These are phyloP conservation scores for Cremastinae sp. DNA, from an alignment of 2,888 invertebrate genomes.

Conservation along the genomic window DNA sequence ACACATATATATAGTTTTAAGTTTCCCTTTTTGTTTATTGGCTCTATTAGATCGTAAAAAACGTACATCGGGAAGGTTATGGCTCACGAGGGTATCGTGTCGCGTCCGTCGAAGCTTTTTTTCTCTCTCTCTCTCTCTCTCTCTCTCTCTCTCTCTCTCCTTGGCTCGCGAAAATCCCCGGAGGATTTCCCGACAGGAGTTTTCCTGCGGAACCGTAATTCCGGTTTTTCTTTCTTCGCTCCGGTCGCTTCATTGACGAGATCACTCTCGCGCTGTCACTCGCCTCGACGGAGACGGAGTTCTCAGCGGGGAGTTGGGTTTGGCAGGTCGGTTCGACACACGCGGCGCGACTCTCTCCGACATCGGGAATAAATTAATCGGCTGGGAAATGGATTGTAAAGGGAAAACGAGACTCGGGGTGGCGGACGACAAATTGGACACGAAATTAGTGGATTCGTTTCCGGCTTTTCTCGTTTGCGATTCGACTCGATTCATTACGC, in stretches of 20 bases:
- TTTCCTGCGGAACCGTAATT: neutral
- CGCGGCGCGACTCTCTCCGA: too few species aligned
- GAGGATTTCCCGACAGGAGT: neutral
- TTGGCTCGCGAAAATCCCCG: conserved; percentile 21
- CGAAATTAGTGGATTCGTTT: conserved; percentile 22
- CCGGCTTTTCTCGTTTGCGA: neutral
- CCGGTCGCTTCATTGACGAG: too few species aligned
- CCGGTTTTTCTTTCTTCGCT: too few species aligned
- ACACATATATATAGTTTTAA: conserved; percentile 5
- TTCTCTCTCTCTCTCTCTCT: conserved; percentile 32
- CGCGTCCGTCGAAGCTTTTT: conserved; percentile 37
- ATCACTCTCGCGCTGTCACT: too few species aligned
- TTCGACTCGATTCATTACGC: conserved; percentile 21
- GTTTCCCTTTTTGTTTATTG: conserved; percentile 61
- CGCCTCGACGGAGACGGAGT: too few species aligned
- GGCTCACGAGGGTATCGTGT: conserved; percentile 63
- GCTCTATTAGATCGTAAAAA: conserved; percentile 63
- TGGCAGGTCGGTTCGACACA: too few species aligned
- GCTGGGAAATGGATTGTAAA: neutral
- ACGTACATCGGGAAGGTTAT: conserved; percentile 43
- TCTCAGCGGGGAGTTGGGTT: too few species aligned
- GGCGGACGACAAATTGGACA: conserved; percentile 4
- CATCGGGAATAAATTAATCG: too few species aligned
- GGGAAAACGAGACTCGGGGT: neutral
- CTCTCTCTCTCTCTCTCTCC: conserved; percentile 37